A percentile compares a stretch with the other conserved stretches of the same genome.
phyloP scores from a whole-genome alignment of 1,140 invertebrate genomes.

The Brachionus asplanchnoidis region DNA sequence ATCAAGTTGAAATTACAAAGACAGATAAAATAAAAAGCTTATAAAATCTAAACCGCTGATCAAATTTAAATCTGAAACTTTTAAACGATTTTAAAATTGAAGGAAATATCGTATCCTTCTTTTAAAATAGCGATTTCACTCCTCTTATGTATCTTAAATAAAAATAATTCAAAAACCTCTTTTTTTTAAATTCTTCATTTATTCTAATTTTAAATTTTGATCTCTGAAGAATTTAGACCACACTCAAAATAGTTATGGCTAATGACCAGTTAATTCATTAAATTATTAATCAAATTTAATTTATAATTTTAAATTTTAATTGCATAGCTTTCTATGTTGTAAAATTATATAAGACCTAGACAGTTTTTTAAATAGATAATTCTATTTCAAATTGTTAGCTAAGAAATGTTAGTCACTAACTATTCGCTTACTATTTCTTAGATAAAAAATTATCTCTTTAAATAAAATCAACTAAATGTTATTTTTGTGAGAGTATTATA shows the following conservation, averaged over 20 bases:
- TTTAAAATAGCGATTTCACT: neutral
- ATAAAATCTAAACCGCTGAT: neutral
- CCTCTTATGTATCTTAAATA: neutral
- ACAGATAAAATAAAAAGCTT: neutral
- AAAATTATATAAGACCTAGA: neutral
- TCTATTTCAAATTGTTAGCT: neutral
- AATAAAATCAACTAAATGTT: neutral
- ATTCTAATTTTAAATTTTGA: neutral
- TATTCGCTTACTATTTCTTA: neutral
- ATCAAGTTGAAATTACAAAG: neutral
- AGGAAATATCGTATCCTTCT: neutral
- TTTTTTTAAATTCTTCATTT: neutral
- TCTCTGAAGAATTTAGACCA: neutral
- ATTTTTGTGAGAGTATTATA: neutral
- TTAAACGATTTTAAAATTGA: neutral
- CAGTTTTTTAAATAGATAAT: neutral
- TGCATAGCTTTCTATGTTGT: neutral
- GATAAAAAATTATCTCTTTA: neutral
- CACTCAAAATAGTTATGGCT: neutral
- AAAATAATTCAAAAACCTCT: neutral
- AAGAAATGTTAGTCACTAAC: neutral
- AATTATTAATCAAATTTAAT: neutral
- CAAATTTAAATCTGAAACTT: neutral
- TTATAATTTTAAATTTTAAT: neutral
- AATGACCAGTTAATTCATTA: neutral